Conservation (phyloP, 1,140 invertebrate genomes). For the Drosophila bifasciata region DNA sequence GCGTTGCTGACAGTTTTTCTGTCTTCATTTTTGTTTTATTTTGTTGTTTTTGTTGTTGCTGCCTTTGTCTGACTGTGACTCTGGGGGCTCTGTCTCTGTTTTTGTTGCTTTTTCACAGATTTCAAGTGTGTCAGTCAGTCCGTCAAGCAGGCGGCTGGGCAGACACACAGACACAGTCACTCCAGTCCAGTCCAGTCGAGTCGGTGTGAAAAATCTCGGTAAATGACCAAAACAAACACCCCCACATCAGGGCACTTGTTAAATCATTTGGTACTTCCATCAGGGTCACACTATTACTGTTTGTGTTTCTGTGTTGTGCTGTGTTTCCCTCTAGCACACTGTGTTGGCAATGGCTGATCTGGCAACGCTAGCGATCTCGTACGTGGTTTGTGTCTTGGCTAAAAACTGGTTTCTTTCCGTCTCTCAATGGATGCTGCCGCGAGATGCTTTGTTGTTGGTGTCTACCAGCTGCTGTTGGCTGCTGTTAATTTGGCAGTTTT, state of each 20-base stretch:
- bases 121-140: conserved; percentile 59
- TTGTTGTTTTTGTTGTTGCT: conserved; percentile 42
- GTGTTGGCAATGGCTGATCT: no score
- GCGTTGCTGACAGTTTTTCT: conserved; percentile 72
- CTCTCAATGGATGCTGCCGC: conserved; percentile 41
- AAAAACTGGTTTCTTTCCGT: conserved; percentile 68
- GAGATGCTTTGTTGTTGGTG: conserved; percentile 27
- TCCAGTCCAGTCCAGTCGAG: no score
- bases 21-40: conserved; percentile 61
- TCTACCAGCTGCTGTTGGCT: conserved; percentile 1
- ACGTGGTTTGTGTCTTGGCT: conserved; percentile 65
- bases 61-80: conserved; percentile 25
- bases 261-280: conserved; percentile 35
- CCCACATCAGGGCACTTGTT: conserved; percentile 59
- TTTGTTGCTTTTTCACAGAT: conserved; percentile 60
- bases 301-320: no score
- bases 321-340: no score
- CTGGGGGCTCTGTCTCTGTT: conserved; percentile 29
- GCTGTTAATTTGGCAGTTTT: conserved; percentile 78
- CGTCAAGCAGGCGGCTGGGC: conserved; percentile 37
- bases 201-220: conserved; percentile 73
- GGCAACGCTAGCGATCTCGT: conserved; percentile 40
- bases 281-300: conserved; percentile 41
- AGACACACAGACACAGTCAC: not conserved
- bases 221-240: conserved; percentile 75